Percentiles rank a stretch among this genome's conserved stretches.
phyloP scores from a whole-genome alignment of 2,888 invertebrate genomes.

The Strigamia maritima region DNA sequence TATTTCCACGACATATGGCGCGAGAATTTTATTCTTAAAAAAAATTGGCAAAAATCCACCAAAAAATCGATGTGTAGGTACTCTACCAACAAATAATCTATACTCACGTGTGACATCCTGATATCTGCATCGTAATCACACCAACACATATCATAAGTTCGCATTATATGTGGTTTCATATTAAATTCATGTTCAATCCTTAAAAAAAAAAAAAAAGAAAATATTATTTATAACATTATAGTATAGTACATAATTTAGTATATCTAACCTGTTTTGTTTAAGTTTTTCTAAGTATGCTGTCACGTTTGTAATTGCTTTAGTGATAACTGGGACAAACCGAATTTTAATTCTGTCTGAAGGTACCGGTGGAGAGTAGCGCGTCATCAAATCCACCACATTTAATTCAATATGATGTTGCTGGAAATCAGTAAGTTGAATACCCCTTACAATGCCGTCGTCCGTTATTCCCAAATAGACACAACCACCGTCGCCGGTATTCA shows the following conservation, averaged over 20 bases:
- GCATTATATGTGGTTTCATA: not conserved
- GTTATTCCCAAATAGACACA: slow-evolving; percentile 24
- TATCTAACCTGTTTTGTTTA: not conserved
- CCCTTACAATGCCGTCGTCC: slow-evolving; percentile 4
- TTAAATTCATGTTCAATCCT: not conserved
- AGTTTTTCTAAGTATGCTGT: not conserved
- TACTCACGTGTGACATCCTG: not conserved
- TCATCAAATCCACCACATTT: not conserved
- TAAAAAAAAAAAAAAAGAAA: not conserved
- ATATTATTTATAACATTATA: not conserved
- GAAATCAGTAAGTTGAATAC: not conserved
- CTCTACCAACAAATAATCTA: no score
- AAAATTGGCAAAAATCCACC: no score
- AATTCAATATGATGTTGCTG: slow-evolving; percentile 16
- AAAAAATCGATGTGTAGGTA: no score
- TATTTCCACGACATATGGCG: not conserved
- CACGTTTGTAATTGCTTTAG: not conserved
- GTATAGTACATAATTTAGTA: no score
- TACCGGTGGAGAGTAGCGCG: slow-evolving; percentile 7
- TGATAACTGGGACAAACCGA: not conserved
- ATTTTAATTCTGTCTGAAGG: not conserved
- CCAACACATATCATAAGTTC: not conserved
- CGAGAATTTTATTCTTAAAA: not conserved
- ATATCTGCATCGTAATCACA: not conserved
- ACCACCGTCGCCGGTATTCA: slow-evolving; percentile 16